Percentiles rank a stretch among this genome's conserved stretches.
These are phyloP conservation scores for Eucera pruinosa DNA, from an alignment of 2,888 invertebrate genomes.

Conservation along the genomic window DNA sequence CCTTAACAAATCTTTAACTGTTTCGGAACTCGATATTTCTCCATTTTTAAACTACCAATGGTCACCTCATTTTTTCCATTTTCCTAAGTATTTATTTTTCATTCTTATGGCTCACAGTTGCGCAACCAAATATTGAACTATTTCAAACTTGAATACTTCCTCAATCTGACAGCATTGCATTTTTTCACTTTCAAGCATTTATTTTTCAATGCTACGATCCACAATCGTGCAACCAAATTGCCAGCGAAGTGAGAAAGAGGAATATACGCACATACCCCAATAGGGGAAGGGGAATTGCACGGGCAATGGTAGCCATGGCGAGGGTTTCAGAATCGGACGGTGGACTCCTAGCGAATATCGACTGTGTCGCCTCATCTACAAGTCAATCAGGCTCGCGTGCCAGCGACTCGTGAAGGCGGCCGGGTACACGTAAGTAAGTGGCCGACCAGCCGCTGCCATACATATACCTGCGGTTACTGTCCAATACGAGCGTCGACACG, in stretches of 20 bases:
- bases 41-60: too few species aligned
- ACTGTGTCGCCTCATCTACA: slow-evolving; percentile 84
- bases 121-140: too few species aligned
- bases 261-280: background rate
- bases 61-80: too few species aligned
- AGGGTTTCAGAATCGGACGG: slow-evolving; percentile 64
- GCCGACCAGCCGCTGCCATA: slow-evolving; percentile 58
- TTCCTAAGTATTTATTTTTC: too few species aligned
- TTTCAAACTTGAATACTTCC: too few species aligned
- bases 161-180: too few species aligned
- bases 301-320: slow-evolving; percentile 36
- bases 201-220: background rate
- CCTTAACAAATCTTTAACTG: background rate
- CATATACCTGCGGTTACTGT: slow-evolving; percentile 46
- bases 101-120: too few species aligned
- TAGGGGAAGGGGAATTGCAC: slow-evolving; percentile 34
- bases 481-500: slow-evolving; percentile 67
- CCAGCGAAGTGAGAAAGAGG: background rate
- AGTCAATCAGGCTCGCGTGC: slow-evolving; percentile 84
- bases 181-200: background rate
- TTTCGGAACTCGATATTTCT: background rate
- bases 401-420: slow-evolving; percentile 79
- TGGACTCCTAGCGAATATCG: slow-evolving; percentile 75
- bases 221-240: background rate
- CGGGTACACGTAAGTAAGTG: slow-evolving; percentile 73